Conservation (phyloP, 2,113 vertebrate species). For the Silurus glanis region DNA sequence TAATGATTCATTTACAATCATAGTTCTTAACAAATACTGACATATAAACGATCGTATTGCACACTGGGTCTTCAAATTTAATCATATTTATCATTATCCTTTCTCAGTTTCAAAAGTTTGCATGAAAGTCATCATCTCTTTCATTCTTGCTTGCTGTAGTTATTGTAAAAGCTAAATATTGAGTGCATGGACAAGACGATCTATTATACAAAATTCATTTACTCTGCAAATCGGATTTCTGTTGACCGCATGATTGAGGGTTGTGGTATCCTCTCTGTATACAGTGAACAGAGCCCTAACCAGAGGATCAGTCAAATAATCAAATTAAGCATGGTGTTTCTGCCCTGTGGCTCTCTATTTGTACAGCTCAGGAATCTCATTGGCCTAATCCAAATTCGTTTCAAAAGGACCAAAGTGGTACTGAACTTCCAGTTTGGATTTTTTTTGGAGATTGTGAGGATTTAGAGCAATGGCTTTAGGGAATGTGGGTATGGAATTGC, state of each 20-base stretch:
- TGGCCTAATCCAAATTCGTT: not conserved
- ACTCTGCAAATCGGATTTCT: not conserved
- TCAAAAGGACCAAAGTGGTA: slow-evolving; percentile 4
- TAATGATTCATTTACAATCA: not conserved
- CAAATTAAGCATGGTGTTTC: slow-evolving; percentile 1
- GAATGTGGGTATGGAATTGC: not conserved
- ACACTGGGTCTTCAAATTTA: too few species aligned
- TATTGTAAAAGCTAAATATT: not conserved
- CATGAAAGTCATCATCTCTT: not conserved
- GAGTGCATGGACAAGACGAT: not conserved
- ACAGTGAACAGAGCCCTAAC: slow-evolving; percentile 12
- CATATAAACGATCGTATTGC: not conserved
- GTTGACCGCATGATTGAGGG: not conserved
- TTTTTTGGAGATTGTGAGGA: not conserved
- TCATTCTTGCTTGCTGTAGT: not conserved
- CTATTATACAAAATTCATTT: not conserved
- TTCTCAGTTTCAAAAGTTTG: not conserved
- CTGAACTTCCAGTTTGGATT: not conserved
- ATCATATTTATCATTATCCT: not conserved
- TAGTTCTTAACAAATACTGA: not conserved
- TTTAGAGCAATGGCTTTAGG: not conserved
- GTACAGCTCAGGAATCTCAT: not conserved
- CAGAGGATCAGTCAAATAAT: slow-evolving; percentile 19
- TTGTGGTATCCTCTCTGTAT: not conserved
- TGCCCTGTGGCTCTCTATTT: not conserved